phyloP scores from a whole-genome alignment of 2,888 invertebrate species.

The Oscheius sp. region DNA sequence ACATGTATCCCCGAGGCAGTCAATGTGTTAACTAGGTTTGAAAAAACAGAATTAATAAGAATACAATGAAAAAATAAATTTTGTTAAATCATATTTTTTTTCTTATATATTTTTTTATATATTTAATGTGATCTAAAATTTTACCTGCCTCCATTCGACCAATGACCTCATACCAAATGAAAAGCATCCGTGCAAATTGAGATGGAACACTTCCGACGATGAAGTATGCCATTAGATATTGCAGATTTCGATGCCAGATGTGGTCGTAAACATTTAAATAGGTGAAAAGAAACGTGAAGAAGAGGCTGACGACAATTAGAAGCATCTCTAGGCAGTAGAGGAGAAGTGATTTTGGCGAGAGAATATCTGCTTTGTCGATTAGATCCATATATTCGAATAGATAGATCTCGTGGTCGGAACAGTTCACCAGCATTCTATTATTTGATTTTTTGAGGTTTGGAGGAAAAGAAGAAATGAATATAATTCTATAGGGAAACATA shows the following conservation, averaged over 20 bases:
- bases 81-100: no score
- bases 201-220: neutral
- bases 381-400: slow-evolving; percentile 12
- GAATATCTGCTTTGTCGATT: neutral
- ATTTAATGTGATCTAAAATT: no score
- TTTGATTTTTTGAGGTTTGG: no score
- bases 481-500: no score
- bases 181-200: neutral
- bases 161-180: neutral
- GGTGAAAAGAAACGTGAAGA: neutral
- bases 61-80: no score
- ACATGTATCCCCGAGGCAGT: no score
- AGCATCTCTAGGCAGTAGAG: neutral
- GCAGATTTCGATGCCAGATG: slow-evolving; percentile 8
- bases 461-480: no score
- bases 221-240: neutral
- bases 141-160: no score
- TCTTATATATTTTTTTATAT: no score
- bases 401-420: neutral
- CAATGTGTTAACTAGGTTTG: no score
- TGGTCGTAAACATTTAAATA: neutral
- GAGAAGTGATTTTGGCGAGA: neutral
- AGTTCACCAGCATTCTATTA: no score
- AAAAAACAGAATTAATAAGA: no score
- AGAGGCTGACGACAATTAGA: neutral